Base-by-base conservation (phyloP, 2,888 invertebrate species). In the Saturnia pavonia region DNA sequence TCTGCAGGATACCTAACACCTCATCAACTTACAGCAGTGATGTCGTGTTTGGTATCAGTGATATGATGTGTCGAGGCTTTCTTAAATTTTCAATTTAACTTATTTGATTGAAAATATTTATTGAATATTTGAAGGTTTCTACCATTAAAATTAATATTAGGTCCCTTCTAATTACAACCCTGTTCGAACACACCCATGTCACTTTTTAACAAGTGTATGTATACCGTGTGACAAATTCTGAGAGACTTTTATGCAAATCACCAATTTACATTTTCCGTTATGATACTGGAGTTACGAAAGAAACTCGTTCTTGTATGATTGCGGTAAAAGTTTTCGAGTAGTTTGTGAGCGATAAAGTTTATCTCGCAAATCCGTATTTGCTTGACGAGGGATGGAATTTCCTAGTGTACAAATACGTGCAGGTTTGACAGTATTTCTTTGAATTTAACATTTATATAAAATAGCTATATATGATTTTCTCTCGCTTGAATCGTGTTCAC, bases 171-270 rank as follows among this genome's bases (percentile, higher is more conserved):
- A 70, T 57, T 70, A 43, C 54, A 19, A 16, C 11, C 43, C 66
- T 70, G 70, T 40, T 42, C 45, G 81, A 82, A 81, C 77, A 73
- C 74, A 85, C 88, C 88, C 88, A 76, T 80, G 86, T 88, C 88
- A 88, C 79, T 78, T 69, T 78, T 78, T 82, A 87, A 88, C 88
- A 85, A 87, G 83, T 78, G 79, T 69, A 70, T 76, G 71, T 60
- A 60, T 75, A 71, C 72, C 65, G 43, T 69, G 63, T 69, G 69
- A 65, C 87, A 86, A 86, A 86, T 87, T 82, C 82, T 82, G 74
- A 82, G 80, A 81, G 80, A 83, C 80, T 84, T 82, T 86, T 83
- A 77, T 83, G 76, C 76, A 73, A 78, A 71, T 72, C 67, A 74
- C 78, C 69, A 78, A 72, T 72, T 74, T 74, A 68, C 40, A 69